A percentile compares a stretch with the other conserved stretches of the same genome.
These are phyloP conservation scores for Tigriopus japonicus DNA, from an alignment of 1,140 invertebrate genomes.

Conservation along the genomic window DNA sequence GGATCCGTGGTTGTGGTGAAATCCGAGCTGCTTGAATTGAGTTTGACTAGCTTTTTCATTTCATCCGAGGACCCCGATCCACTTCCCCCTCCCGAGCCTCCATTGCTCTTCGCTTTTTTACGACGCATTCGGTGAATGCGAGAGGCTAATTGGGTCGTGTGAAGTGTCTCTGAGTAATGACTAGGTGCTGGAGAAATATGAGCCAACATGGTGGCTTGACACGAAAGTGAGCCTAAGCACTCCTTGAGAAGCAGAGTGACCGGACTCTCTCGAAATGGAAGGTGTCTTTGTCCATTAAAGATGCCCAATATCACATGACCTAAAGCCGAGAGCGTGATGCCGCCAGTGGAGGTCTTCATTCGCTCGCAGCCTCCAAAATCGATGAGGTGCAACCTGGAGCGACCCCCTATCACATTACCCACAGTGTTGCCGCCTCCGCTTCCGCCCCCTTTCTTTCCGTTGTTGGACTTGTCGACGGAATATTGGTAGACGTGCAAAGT, in stretches of 20 bases:
- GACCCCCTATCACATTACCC: slow-evolving; percentile 54
- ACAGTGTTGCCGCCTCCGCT: slow-evolving; percentile 33
- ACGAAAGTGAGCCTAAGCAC: slow-evolving; percentile 74
- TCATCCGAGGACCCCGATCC: slow-evolving; percentile 4
- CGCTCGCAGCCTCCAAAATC: slow-evolving; percentile 62
- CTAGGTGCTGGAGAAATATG: slow-evolving; percentile 66
- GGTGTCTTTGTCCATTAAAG: slow-evolving; percentile 82
- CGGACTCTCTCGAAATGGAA: slow-evolving; percentile 46
- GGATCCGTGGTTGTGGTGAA: slow-evolving; percentile 5
- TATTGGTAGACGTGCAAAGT: slow-evolving; percentile 91
- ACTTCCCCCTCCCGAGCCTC: background rate
- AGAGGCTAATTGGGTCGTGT: slow-evolving; percentile 78
- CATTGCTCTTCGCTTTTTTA: slow-evolving; percentile 36
- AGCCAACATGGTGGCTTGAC: slow-evolving; percentile 83
- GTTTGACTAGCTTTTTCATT: slow-evolving; percentile 1
- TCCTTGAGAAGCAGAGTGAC: slow-evolving; percentile 74
- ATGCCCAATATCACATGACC: slow-evolving; percentile 84
- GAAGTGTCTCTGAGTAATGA: slow-evolving; percentile 73
- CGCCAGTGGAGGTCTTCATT: slow-evolving; percentile 52
- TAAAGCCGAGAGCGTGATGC: slow-evolving; percentile 70
- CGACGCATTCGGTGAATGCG: slow-evolving; percentile 75
- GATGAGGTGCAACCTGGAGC: slow-evolving; percentile 77
- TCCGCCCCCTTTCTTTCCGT: slow-evolving; percentile 41
- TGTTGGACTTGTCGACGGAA: slow-evolving; percentile 35
- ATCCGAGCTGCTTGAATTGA: background rate